phyloP scores from a whole-genome alignment of 2,113 vertebrate species.

The Grallaria varia region DNA sequence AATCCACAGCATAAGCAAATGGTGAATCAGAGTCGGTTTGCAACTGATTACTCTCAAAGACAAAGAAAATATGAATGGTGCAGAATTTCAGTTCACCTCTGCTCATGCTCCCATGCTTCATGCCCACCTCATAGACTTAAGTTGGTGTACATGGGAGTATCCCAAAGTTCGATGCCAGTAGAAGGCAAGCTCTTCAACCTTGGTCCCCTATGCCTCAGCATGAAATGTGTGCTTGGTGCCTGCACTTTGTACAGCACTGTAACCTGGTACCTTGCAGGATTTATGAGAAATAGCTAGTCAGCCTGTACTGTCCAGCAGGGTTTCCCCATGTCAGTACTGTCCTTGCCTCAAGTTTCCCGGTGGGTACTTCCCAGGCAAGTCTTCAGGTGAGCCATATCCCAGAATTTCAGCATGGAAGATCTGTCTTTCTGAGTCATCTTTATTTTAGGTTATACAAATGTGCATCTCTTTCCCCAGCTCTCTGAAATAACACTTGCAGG shows the following conservation, averaged over 20 bases:
- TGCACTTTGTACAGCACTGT: not conserved
- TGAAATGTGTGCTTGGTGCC: not conserved
- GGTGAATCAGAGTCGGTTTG: constrained; percentile 7
- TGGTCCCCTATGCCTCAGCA: not conserved
- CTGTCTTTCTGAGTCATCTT: not conserved
- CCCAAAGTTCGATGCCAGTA: not conserved
- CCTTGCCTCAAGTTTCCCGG: not conserved
- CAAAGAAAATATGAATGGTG: not conserved
- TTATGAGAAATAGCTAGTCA: not conserved
- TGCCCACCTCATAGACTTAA: not conserved
- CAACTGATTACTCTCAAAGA: not conserved
- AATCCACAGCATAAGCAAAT: not conserved
- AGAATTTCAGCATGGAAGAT: not conserved
- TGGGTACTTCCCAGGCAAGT: not conserved
- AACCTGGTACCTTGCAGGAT: not conserved
- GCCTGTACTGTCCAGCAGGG: not conserved
- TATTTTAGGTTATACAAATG: not conserved
- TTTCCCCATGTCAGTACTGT: not conserved
- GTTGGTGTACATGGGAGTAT: rapidly evolving
- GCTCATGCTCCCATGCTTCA: not conserved
- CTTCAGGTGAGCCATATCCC: not conserved
- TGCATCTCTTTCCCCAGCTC: not conserved
- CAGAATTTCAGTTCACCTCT: not conserved
- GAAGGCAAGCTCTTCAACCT: not conserved
- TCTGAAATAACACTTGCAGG: not conserved